A percentile compares a stretch with the other conserved stretches of the same genome.
Evolutionary conservation across 2,797 vertebrate species (phyloP).

Genomic region (Anguilla megastoma): DNA sequence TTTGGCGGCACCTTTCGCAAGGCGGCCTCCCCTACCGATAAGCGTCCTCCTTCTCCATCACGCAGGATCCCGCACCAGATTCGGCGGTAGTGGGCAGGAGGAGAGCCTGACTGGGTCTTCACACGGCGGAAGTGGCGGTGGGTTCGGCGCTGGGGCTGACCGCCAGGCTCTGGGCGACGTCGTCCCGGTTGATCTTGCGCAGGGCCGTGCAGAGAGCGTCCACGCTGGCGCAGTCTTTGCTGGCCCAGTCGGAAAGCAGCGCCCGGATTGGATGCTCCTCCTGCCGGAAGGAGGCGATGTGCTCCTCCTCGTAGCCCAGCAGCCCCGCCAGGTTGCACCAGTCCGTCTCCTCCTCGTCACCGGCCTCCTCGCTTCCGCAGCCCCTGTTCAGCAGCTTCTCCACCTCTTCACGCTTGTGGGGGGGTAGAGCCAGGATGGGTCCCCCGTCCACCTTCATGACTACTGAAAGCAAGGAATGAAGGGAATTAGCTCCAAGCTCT

Average conservation of each 20-base stretch:
- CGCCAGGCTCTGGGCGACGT: conserved; percentile 85
- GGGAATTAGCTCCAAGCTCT: background rate
- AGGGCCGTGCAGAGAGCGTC: conserved; percentile 85
- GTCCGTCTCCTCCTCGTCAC: conserved; percentile 78
- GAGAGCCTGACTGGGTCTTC: conserved; percentile 41
- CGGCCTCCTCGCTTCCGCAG: conserved; percentile 52
- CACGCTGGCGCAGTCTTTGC: conserved; percentile 86
- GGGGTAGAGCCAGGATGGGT: conserved; percentile 77
- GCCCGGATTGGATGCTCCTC: conserved; percentile 84
- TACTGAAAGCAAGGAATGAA: conserved; percentile 51
- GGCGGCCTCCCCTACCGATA: conserved; percentile 10
- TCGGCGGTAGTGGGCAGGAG: background rate
- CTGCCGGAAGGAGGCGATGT: conserved; percentile 84
- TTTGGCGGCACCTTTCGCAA: background rate
- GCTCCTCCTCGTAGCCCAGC: conserved; percentile 89
- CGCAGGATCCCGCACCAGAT: background rate
- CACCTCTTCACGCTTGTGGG: conserved; percentile 87
- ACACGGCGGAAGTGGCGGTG: conserved; percentile 87
- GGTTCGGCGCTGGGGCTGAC: conserved; percentile 71
- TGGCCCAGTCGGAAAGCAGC: conserved; percentile 86
- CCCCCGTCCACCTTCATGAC: conserved; percentile 82
- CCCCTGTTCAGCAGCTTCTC: conserved; percentile 85
- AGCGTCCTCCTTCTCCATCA: background rate
- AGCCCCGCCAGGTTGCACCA: conserved; percentile 90
- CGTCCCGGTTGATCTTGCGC: conserved; percentile 86